Evolutionary conservation across 2,113 vertebrate species (phyloP), one percentile per base, ranked within the genome.

Genomic region (Heterotilapia buettikoferi): DNA sequence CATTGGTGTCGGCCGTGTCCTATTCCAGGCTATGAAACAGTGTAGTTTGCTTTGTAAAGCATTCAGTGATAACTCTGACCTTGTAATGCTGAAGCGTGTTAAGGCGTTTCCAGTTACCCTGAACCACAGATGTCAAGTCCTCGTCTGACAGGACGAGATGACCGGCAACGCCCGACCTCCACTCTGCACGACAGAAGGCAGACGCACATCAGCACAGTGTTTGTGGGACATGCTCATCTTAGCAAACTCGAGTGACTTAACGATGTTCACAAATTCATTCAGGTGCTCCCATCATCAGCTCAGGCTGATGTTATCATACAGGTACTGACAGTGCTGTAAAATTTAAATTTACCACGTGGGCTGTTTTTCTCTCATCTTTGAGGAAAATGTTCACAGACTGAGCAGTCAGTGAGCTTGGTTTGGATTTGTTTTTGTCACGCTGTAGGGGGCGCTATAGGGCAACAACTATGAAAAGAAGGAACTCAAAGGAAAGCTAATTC

Each of bases 51-150:
- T 29, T 19, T 29, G 9, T 33, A 56, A 9, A 80, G 52, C n/a
- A 0, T 56, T 5, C 0, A 56, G 33, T 11, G 9, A 21, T 2
- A 21, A 14, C 16, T 11, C 83, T 81, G 47, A 99, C 99, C 98
- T 99, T 99, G 93, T 99, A 99, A 86, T 99, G 99, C 87, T 99
- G 98, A 85, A 99, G 93, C 0, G 99, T 99, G 92, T 99, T 99
- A 47, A 99, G 96, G 6, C 99, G 97, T 84, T 99, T 98, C 99
- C 99, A 99, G 80, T 96, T 97, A 61, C 98, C 98, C 93, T 99
- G 98, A 47, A 98, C 96, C 56, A 99, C 98, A 10, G 98, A 99
- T 0, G 99, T 99, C 91, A 99, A 94, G 53, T 99, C 99, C 92
- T 99, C 99, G 9, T 99, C 99, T 0, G 99, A 99, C 82, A 99